Evolutionary conservation across 1,140 invertebrate genomes (phyloP), one percentile per base, ranked within the genome.

Genomic region (Trichogramma pretiosum): DNA sequence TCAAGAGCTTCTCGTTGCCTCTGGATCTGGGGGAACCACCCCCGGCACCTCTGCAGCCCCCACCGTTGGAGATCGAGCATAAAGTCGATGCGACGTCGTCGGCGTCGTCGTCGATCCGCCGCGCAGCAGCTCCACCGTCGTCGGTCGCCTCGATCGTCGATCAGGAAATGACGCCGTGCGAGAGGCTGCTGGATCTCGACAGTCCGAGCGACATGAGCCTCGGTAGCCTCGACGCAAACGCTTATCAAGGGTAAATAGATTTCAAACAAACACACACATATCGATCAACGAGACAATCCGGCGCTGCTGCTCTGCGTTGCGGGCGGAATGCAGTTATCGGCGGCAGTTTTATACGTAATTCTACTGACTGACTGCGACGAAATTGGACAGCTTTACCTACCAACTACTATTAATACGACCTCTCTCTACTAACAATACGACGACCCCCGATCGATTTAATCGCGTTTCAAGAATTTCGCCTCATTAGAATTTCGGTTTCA

Each of bases 1-100:
- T 71, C 40, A 63, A 67, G 55, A 71, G 68, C 49, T 71, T 71
- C 45, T 64, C 62, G n/a, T 52, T 71, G 44, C 67, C 67, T 0
- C 55, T 71, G 28, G 67, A 71, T 2, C 49, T 70, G 10, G 62
- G 16, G 23, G 32, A 39, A 14, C 45, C 5, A 23, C 9, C 7
- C 40, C 41, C 22, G 40, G 35, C 24, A 7, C 5, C 24, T 5
- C 24, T 7, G 5, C 24, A 11, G 24, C 11, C 11, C 24, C 46
- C 45, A 45, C 45, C 60, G 62, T 59, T 59, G n/a, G n/a, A n/a
- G n/a, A n/a, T 40, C 30, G 17, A 48, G 14, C 32, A 41, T 41
- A 41, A 22, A 37, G 5, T 23, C 35, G 19, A 35, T 3, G 16
- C 36, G 8, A 8, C 7, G 36, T 19, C 8, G 14, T 16, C 19